phyloP scores from a whole-genome alignment of 2,888 invertebrate genomes.

The Syrphus vitripennis region DNA sequence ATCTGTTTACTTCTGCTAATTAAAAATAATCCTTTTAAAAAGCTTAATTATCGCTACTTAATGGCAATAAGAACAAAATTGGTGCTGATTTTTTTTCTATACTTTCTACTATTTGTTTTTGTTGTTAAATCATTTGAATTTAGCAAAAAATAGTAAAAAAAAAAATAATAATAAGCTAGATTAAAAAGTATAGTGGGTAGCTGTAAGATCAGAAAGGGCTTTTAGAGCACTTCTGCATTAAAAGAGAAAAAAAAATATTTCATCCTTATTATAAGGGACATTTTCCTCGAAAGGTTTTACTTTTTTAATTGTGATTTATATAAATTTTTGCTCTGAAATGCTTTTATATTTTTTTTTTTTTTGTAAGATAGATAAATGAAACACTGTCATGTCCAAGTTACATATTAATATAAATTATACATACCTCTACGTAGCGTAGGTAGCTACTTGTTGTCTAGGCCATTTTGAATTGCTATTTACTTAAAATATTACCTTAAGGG shows the following conservation, averaged over 20 bases:
- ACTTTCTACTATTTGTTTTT: neutral
- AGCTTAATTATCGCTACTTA: slow-evolving; percentile 58
- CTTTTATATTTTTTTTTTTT: no score
- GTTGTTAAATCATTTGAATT: slow-evolving; percentile 17
- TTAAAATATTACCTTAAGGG: no score
- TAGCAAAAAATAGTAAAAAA: neutral
- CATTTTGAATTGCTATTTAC: no score
- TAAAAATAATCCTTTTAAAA: slow-evolving; percentile 58
- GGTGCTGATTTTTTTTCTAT: neutral
- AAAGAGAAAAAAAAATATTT: slow-evolving; percentile 18
- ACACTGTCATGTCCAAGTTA: no score
- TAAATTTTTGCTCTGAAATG: slow-evolving; percentile 1
- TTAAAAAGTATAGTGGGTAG: neutral
- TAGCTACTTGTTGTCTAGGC: no score
- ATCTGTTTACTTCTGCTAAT: slow-evolving; percentile 59
- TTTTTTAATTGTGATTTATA: slow-evolving; percentile 53
- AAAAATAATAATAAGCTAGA: neutral
- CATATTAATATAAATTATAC: no score
- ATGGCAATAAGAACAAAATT: slow-evolving; percentile 39
- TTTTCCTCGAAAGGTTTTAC: slow-evolving; percentile 28
- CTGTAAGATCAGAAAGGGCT: neutral
- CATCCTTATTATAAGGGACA: slow-evolving; percentile 26
- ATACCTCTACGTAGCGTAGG: no score
- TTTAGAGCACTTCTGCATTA: slow-evolving; percentile 26
- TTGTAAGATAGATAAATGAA: slow-evolving; percentile 11